Evolutionary conservation across 1,140 invertebrate species (phyloP).

Genomic region (Thaumatotibia leucotreta): DNA sequence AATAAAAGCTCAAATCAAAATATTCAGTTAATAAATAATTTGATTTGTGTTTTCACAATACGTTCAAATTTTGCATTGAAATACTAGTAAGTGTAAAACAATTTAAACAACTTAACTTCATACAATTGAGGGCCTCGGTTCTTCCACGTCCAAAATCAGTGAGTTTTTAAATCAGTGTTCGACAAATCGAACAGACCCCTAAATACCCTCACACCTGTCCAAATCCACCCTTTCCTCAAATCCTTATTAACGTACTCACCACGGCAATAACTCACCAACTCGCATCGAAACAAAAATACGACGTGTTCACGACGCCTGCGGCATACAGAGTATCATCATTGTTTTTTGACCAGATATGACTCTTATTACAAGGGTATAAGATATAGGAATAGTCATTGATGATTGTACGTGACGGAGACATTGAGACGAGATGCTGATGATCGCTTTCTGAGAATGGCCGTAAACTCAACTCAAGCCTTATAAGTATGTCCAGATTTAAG

Average conservation of each 20-base stretch:
- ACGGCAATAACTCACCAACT: background rate
- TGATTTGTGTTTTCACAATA: too few species aligned
- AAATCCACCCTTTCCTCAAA: background rate
- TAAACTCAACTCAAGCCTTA: too few species aligned
- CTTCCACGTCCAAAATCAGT: too few species aligned
- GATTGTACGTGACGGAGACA: background rate
- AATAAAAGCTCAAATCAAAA: too few species aligned
- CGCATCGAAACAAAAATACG: slow-evolving; percentile 1
- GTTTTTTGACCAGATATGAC: background rate
- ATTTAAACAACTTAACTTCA: too few species aligned
- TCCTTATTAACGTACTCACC: background rate
- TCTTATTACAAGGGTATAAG: background rate
- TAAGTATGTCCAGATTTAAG: too few species aligned
- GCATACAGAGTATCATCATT: background rate
- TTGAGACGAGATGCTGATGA: background rate
- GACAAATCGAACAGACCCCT: background rate
- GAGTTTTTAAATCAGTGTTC: too few species aligned
- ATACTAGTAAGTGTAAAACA: too few species aligned
- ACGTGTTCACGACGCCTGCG: background rate
- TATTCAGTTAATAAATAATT: too few species aligned
- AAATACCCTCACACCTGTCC: background rate
- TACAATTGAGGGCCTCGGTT: too few species aligned
- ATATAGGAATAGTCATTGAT: background rate
- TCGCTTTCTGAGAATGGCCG: background rate
- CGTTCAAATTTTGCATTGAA: too few species aligned